Evolutionary conservation across 2,797 vertebrate genomes (phyloP), one percentile per base, ranked within the genome.

Genomic region (Micromesistius poutassou): DNA sequence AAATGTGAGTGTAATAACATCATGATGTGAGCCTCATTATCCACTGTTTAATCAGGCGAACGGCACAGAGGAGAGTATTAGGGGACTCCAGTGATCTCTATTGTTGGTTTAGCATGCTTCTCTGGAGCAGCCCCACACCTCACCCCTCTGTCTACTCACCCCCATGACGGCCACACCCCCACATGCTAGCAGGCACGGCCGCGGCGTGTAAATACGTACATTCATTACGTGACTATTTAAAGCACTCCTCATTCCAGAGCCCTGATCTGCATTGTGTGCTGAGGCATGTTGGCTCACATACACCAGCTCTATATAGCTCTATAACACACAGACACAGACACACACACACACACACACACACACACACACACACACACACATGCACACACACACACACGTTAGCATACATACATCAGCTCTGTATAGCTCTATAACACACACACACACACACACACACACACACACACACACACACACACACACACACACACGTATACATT

Each of bases 11-110:
- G 33, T 71, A 77, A 42, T 75, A 79, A 76, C 25, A 68, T 71
- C 72, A 78, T 87, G 82, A 85, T 62, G 42, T 71, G 38, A 85
- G 71, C 77, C 28, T 81, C 68, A 75, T 79, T 42, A 81, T 35
- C 79, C 73, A 71, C 80, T 46, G 86, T 81, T 81, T 75, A 30
- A 46, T 28, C 77, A 55, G 75, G 78, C 40, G 73, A 76, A 75
- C n/a, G 28, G 38, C 6, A 30, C 66, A 35, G 62, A 77, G 66
- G 74, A 71, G 31, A 76, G 74, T 78, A 81, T 82, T 80, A 74
- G 71, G 55, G 70, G 78, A 50, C 71, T 77, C 28, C 2, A 2
- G 30, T 6, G 30, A 30, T 79, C 40, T 62, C 66, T 68, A 36
- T 77, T 77, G 38, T 68, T 68, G 62, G 62, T 28, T 68, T 68